phyloP scores from a whole-genome alignment of 1,140 invertebrate genomes.

The Diorhabda sublineata region DNA sequence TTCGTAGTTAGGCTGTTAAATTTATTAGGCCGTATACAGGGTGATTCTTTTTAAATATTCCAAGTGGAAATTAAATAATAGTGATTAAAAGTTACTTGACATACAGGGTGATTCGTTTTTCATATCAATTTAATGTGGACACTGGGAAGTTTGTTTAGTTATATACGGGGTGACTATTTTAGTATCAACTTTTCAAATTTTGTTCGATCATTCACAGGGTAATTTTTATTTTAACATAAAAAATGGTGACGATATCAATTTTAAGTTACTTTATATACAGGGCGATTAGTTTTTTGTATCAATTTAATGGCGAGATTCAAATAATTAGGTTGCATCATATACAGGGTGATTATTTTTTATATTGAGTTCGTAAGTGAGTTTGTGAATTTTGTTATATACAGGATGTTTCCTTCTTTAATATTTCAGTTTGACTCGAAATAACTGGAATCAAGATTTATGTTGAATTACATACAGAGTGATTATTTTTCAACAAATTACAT shows the following conservation, averaged over 20 bases:
- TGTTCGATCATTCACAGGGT: no score
- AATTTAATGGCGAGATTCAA: no score
- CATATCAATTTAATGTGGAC: not conserved
- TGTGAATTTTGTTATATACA: not conserved
- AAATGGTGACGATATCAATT: no score
- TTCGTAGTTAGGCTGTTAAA: not conserved
- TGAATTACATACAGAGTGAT: not conserved
- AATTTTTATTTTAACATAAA: no score
- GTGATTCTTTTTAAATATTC: no score
- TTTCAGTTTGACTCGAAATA: no score
- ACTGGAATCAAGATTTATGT: no score
- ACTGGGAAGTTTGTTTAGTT: not conserved
- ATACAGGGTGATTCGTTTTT: not conserved
- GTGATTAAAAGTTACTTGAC: not conserved
- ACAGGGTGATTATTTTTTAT: not conserved
- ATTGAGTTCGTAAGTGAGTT: not conserved
- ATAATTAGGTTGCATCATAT: not conserved
- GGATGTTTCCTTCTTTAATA: no score
- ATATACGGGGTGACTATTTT: no score
- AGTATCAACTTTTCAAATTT: no score
- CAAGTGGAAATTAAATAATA: not conserved
- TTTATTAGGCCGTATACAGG: not conserved
- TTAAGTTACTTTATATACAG: no score
- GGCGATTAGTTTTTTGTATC: no score
- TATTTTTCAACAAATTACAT: not conserved